phyloP scores from a whole-genome alignment of 2,888 invertebrate species.

The Monopis laevigella region DNA sequence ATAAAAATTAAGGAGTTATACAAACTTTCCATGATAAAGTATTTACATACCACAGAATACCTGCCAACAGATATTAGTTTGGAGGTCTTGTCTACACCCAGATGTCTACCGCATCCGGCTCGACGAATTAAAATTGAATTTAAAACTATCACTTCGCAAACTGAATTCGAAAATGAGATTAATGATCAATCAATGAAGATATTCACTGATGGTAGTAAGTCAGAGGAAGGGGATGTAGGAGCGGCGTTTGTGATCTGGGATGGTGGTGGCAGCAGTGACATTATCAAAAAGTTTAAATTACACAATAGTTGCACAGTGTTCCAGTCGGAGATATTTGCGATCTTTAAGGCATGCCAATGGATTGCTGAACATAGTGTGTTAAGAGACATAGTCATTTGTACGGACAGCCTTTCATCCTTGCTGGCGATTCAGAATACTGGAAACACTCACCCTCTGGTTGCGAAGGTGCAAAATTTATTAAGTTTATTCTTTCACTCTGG shows the following conservation, averaged over 20 bases:
- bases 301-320: background rate
- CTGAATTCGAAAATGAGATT: background rate
- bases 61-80: background rate
- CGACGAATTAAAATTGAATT: background rate
- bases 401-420: background rate
- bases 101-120: background rate
- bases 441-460: too few relatives aligned
- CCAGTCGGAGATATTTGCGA: background rate
- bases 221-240: too few relatives aligned
- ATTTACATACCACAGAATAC: too few relatives aligned
- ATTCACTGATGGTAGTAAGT: background rate
- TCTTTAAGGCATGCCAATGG: too few relatives aligned
- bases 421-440: background rate
- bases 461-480: background rate
- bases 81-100: background rate
- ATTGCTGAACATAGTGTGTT: background rate
- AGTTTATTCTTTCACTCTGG: background rate
- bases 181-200: background rate
- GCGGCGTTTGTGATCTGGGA: too few relatives aligned
- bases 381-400: background rate
- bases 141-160: background rate
- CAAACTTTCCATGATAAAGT: background rate
- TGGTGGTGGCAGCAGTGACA: too few relatives aligned
- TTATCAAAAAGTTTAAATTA: background rate
- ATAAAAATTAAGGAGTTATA: background rate